A percentile compares a stretch with the other conserved stretches of the same genome.
Conservation (phyloP, 1,140 invertebrate species). For the Caenorhabditis elegans region WBcel235 BX284603.4:6411001-6411500, state of each 20-base stretch:
- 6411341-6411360: too few species aligned
- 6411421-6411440: slow-evolving; percentile 24
- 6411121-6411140: neutral
- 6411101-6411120: slow-evolving; percentile 34
- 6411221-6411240: too few species aligned
- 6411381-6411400: too few species aligned
- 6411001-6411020: slow-evolving; percentile 40
- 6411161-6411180: too few species aligned
- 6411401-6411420: neutral
- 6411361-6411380: too few species aligned
- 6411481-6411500: neutral
- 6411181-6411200: too few species aligned
- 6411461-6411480: slow-evolving; percentile 36
- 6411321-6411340: too few species aligned
- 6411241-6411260: too few species aligned
- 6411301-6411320: too few species aligned
- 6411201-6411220: too few species aligned
- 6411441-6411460: slow-evolving; percentile 26
- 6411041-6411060: slow-evolving; percentile 6
- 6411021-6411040: slow-evolving; percentile 6
- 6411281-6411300: too few species aligned
- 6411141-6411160: neutral
- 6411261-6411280: too few species aligned
- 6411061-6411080: slow-evolving; percentile 31
- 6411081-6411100: slow-evolving; percentile 8